These are phyloP conservation scores for Petrocephalus zakoni DNA, from an alignment of 2,113 vertebrate species.

Conservation along the genomic window DNA sequence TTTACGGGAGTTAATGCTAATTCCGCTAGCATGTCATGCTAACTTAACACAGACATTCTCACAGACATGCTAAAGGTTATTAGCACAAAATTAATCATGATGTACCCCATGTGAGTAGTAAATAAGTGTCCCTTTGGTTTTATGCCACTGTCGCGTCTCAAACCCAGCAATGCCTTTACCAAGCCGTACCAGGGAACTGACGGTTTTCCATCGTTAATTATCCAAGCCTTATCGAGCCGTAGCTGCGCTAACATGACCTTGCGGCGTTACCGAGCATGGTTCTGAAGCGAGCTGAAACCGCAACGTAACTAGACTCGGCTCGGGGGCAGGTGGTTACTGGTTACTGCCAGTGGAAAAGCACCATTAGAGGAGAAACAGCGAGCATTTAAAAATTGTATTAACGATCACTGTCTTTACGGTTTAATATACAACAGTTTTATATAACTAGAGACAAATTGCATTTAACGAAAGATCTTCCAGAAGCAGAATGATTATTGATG, in stretches of 20 bases:
- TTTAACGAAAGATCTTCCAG: neutral
- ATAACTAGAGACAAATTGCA: neutral
- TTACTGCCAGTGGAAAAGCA: neutral
- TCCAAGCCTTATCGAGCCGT: neutral
- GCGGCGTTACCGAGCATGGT: neutral
- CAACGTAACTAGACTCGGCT: neutral
- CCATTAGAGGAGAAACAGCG: neutral
- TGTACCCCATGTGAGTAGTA: neutral
- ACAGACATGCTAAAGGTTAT: neutral
- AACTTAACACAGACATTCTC: neutral
- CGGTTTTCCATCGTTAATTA: neutral
- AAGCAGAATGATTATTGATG: slow-evolving; percentile 1
- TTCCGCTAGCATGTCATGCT: neutral
- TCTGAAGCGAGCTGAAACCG: neutral
- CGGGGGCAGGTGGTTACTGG: too few species aligned
- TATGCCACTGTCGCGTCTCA: neutral
- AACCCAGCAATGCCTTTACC: neutral
- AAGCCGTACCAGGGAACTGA: neutral
- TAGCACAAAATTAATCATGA: neutral
- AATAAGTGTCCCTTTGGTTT: neutral
- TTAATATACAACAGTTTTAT: neutral
- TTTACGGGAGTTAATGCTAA: neutral
- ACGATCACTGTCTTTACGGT: neutral
- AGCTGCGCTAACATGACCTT: neutral
- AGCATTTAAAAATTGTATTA: neutral